Percentiles rank a stretch among this genome's conserved stretches.
Conservation (phyloP, 1,140 invertebrate species). For the Pseudomyrmex concolor region DNA sequence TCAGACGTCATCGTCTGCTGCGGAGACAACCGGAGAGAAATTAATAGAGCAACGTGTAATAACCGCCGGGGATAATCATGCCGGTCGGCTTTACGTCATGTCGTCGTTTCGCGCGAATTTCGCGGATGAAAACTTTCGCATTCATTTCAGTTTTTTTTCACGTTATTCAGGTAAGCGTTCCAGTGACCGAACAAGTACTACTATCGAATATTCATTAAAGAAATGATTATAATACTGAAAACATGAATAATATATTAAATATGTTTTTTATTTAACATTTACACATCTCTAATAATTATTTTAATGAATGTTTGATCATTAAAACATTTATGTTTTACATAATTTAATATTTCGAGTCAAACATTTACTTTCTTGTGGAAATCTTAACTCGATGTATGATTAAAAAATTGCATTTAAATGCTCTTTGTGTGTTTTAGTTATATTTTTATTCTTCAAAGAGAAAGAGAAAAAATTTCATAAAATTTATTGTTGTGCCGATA, state of each 20-base stretch:
- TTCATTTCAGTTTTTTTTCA: too few relatives aligned
- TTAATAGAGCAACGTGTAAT: constrained; percentile 62
- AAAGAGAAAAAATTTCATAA: constrained; percentile 8
- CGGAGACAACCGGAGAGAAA: constrained; percentile 53
- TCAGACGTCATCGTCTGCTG: constrained; percentile 54
- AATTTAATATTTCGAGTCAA: constrained; percentile 32
- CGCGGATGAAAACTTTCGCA: too few relatives aligned
- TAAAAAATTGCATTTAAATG: not conserved
- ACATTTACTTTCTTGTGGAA: constrained; percentile 27
- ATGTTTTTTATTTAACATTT: too few relatives aligned
- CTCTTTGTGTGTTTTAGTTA: constrained; percentile 9
- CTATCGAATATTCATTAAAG: too few relatives aligned
- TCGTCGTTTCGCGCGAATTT: too few relatives aligned
- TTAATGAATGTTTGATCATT: too few relatives aligned
- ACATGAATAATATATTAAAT: too few relatives aligned
- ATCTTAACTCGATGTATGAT: constrained; percentile 19
- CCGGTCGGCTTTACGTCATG: constrained; percentile 6
- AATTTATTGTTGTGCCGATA: not conserved
- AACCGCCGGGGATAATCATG: constrained; percentile 48
- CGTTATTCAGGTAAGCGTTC: too few relatives aligned
- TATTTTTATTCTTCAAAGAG: constrained; percentile 16
- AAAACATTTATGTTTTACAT: too few relatives aligned
- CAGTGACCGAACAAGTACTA: too few relatives aligned
- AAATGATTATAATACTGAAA: too few relatives aligned
- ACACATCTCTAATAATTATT: too few relatives aligned